A percentile compares a stretch with the other conserved stretches of the same genome.
Evolutionary conservation across 92 coral and sea anemone species (phyloP).

Genomic region (Pocillopora meandrina): DNA sequence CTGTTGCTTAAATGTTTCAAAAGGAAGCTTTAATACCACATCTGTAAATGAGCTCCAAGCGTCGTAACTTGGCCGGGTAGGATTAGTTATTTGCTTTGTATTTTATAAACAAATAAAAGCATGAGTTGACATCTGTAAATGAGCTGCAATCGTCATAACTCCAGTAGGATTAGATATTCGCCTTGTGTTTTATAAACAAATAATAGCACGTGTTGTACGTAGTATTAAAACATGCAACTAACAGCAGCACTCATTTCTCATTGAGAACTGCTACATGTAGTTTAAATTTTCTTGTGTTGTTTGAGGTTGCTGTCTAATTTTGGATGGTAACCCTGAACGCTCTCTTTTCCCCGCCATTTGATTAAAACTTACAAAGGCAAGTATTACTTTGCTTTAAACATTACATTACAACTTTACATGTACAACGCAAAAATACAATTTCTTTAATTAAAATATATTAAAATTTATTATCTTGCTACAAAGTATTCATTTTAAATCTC

Average conservation of each 20-base stretch:
- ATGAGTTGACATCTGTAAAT: too few species aligned
- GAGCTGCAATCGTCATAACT: too few species aligned
- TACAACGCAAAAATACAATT: neutral
- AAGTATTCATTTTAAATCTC: conserved; percentile 11
- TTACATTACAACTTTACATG: conserved; percentile 8
- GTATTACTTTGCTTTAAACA: neutral
- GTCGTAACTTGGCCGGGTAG: too few species aligned
- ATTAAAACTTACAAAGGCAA: neutral
- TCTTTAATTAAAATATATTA: neutral
- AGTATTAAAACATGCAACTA: too few species aligned
- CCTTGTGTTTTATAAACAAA: too few species aligned
- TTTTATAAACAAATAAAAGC: too few species aligned
- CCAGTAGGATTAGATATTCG: too few species aligned
- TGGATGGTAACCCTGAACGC: conserved; percentile 1
- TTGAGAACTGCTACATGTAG: neutral
- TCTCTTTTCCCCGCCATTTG: neutral
- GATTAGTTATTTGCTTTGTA: too few species aligned
- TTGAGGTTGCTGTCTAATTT: neutral
- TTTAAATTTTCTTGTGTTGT: conserved; percentile 1
- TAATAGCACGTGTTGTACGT: too few species aligned
- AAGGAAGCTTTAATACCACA: too few species aligned
- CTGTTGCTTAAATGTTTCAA: too few species aligned
- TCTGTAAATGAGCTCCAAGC: too few species aligned
- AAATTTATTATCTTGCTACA: conserved; percentile 5
- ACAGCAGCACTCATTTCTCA: neutral